Evolutionary conservation across 1,140 invertebrate species (phyloP), one percentile per base, ranked within the genome.

Genomic region (Ceratina japonica): DNA sequence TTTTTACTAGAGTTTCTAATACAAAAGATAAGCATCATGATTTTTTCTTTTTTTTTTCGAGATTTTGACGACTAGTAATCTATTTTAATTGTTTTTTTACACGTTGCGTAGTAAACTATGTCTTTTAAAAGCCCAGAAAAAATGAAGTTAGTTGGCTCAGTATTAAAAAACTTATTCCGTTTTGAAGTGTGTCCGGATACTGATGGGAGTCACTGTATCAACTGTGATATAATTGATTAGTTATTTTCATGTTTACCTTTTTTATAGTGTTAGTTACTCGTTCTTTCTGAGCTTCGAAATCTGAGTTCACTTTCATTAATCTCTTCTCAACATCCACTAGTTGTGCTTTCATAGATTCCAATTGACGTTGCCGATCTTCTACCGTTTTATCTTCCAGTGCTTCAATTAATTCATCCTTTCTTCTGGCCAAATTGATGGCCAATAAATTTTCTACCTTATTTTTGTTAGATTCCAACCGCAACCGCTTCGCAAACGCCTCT

Each of bases 381-480:
- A 99, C 96, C 0, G 97, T 97, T 83, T 99, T 99, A 93, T 98
- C 98, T 93, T 98, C 97, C 7, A 99, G 92, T 3, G 97, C 98
- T 94, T 98, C 95, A 20, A 95, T 95, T 0, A 99, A 93, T 90
- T 98, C 98, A 90, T 97, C 98, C 91, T 96, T 96, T 78, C 96
- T 94, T 83, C 96, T 90, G 63, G 98, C 97, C 54, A 99, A 94
- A 93, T 99, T 99, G 91, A 99, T 99, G 20, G 98, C 98, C 51
- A 99, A 93, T 61, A 99, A 93, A 94, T 99, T 99, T 92, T 99
- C 99, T 56, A 99, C 93, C 91, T 99, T 99, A 91, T 98, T 99
- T 91, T 99, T 99, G 80, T 98, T 97, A 49, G 98, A 97, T 92
- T 99, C 98, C 13, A 99, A 93, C 91, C 97, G 96, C 96, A 99